A percentile compares a stretch with the other conserved stretches of the same genome.
These are phyloP conservation scores for Tetranychus piercei DNA, from an alignment of 2,888 invertebrate species.

Conservation along the genomic window DNA sequence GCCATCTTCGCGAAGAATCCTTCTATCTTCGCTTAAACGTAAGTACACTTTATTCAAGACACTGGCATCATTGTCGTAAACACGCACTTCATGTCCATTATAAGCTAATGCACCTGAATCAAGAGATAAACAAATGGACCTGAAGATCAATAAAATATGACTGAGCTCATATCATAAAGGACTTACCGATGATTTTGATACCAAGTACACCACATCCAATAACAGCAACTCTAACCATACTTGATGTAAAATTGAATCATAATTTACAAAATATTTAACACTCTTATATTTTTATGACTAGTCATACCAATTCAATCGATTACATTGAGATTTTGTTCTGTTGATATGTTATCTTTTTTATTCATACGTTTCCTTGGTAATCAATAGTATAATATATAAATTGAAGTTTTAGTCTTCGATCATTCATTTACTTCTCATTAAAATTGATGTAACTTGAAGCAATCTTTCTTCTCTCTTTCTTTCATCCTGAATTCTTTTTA, in stretches of 20 bases:
- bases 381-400: too few relatives aligned
- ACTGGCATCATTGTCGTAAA: conserved; percentile 32
- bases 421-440: too few relatives aligned
- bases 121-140: background rate
- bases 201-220: conserved; percentile 36
- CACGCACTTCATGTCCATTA: conserved; percentile 35
- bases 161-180: background rate
- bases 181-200: conserved; percentile 34
- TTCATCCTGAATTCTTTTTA: too few relatives aligned
- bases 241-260: background rate
- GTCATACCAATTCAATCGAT: background rate
- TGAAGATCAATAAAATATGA: background rate
- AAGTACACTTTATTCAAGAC: conserved; percentile 32
- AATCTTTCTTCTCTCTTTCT: too few relatives aligned
- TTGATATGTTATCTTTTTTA: too few relatives aligned
- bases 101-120: conserved; percentile 34
- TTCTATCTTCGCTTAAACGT: conserved; percentile 34
- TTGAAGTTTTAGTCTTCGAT: too few relatives aligned
- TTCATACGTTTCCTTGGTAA: too few relatives aligned
- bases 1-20: conserved; percentile 32
- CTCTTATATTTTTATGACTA: background rate
- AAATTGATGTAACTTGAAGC: too few relatives aligned
- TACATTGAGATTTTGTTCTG: background rate
- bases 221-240: conserved; percentile 34
- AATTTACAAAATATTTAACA: background rate